Percentiles rank a stretch among this genome's conserved stretches.
phyloP scores from a whole-genome alignment of 2,113 vertebrate genomes.

The Psittacara wagleri region DNA sequence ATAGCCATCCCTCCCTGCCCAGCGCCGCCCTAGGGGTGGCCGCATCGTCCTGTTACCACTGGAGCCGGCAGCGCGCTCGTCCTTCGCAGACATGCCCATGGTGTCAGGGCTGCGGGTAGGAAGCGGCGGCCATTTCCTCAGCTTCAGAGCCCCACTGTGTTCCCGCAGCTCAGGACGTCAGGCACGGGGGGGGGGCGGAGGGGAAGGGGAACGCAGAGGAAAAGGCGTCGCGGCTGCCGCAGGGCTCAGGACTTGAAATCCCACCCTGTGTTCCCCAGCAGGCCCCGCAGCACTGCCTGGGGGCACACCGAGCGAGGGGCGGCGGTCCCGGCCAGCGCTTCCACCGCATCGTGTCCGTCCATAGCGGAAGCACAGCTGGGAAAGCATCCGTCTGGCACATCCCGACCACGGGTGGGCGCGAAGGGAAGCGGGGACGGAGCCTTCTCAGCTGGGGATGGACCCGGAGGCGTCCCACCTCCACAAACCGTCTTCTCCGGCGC shows the following conservation, averaged over 20 bases:
- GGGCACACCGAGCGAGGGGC: no score
- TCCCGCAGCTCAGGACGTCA: slow-evolving; percentile 42
- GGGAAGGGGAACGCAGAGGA: background rate
- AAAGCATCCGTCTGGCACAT: no score
- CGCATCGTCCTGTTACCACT: background rate
- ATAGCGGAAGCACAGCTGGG: no score
- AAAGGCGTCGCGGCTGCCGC: background rate
- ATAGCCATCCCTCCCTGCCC: background rate
- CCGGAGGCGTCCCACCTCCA: background rate
- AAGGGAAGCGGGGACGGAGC: no score
- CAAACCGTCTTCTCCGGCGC: background rate
- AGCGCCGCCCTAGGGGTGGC: background rate
- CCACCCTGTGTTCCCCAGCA: no score
- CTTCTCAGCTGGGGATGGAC: background rate
- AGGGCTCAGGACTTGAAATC: background rate
- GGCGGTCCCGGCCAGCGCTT: no score
- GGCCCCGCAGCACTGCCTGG: no score
- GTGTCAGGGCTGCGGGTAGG: slow-evolving; percentile 16
- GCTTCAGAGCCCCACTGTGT: slow-evolving; percentile 19
- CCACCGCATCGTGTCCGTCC: no score
- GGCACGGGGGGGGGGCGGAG: background rate
- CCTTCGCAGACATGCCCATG: slow-evolving; percentile 47
- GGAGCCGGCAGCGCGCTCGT: background rate
- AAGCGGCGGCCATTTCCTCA: slow-evolving; percentile 43
- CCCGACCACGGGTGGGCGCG: background rate